Conservation (phyloP, 1,140 invertebrate species). For the Microvelia longipes region DNA sequence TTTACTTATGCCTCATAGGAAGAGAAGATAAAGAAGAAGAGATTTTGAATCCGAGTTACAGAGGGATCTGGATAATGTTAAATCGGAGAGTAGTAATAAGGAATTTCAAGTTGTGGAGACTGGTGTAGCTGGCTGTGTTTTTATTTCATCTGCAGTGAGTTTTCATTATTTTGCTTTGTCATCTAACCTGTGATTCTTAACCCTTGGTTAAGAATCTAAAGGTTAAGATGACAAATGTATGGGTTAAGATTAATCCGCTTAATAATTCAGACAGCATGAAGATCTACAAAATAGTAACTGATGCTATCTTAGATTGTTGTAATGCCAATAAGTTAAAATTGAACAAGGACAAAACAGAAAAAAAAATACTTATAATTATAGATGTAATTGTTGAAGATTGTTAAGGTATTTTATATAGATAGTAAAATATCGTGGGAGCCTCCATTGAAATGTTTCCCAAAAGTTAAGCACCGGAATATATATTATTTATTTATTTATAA, state of each 20-base stretch:
- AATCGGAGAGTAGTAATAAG: conserved; percentile 11
- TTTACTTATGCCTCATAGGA: too few relatives aligned
- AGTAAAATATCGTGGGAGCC: too few relatives aligned
- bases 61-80: conserved; percentile 20
- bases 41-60: conserved; percentile 39
- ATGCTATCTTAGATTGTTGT: conserved; percentile 29
- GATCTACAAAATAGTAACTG: conserved; percentile 60
- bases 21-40: too few relatives aligned
- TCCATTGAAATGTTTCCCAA: too few relatives aligned
- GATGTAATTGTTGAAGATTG: too few relatives aligned
- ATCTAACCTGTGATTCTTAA: conserved; percentile 50
- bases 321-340: too few relatives aligned
- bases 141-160: conserved; percentile 52
- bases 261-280: too few relatives aligned
- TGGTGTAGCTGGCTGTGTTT: conserved; percentile 63
- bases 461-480: too few relatives aligned
- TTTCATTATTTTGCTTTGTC: conserved; percentile 11
- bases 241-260: conserved; percentile 51
- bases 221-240: conserved; percentile 48
- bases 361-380: too few relatives aligned
- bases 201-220: conserved; percentile 52
- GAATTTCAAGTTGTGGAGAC: conserved; percentile 47
- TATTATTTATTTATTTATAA: too few relatives aligned
- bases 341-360: neutral
- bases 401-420: too few relatives aligned